Evolutionary conservation across 64 coral and sea anemone genomes (phyloP), one percentile per base, ranked within the genome.

Genomic region (Pocillopora verrucosa): DNA sequence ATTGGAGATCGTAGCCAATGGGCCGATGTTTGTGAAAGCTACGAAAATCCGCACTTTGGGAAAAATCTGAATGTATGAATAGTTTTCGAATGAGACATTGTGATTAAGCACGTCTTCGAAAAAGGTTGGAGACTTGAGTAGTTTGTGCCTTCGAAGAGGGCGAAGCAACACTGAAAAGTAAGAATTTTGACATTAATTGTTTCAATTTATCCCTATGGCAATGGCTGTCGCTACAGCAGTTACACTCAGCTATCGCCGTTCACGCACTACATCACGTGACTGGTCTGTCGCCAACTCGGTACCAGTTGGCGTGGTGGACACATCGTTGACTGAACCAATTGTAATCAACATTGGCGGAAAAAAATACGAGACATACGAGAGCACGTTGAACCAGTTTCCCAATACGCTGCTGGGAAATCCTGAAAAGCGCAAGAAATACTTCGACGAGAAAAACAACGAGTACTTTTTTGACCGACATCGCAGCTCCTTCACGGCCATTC

Each of bases 381-480:
- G 93, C 10, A 97, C 95, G 22, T 88, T 97, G 0, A 92, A 94
- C 59, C 74, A 88, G 79, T 97, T 93, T 65, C 95, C 95, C 10
- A 97, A 97, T 74, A 97, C 95, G 2, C 76, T 97, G 36, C 34
- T 97, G 30, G 95, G 95, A 5, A 91, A 73, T 65, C 82, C 81
- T 35, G 95, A 97, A 36, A 93, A 88, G 75, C 63, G 95, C 4
- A 87, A 94, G 74, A 22, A 34, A 17, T 93, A 91, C 79, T 97
- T 87, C 57, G 95, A 93, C 60, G 72, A 82, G 65, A 86, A 90
- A 80, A 97, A 97, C 37, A 87, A 88, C 30, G 95, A 97, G 36
- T 97, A 91, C 78, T 97, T 97, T 34, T 97, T 97, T n/a, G 95
- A 97, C 60, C 88, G 95, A 0, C 95, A 97, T 68, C 91, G 95